Percentiles rank a stretch among this genome's conserved stretches.
These are phyloP conservation scores for Mellilla xanthometata DNA, from an alignment of 2,888 invertebrate species.

Conservation along the genomic window DNA sequence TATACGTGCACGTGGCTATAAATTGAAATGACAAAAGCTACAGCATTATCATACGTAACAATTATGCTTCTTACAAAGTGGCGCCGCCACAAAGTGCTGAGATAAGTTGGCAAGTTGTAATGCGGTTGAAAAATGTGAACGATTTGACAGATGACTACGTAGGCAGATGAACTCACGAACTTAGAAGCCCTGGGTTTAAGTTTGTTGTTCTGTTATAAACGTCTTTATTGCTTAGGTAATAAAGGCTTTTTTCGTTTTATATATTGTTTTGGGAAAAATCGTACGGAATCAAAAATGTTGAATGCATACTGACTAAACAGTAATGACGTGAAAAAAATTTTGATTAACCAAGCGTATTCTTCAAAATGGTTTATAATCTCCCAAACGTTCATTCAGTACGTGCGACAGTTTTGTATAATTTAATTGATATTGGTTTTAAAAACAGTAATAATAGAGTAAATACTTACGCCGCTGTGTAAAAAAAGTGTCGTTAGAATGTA, in stretches of 20 bases:
- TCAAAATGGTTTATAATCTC: slow-evolving; percentile 14
- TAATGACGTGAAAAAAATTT: slow-evolving; percentile 24
- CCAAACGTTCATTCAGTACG: slow-evolving; percentile 4
- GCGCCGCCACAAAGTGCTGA: not conserved
- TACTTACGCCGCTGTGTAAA: no score
- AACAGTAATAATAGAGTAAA: no score
- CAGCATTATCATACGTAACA: not conserved
- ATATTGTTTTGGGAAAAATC: no score
- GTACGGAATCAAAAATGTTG: slow-evolving; percentile 11
- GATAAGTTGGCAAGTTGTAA: not conserved
- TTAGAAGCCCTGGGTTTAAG: not conserved
- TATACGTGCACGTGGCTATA: no score
- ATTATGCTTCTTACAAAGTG: not conserved
- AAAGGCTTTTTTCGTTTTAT: no score
- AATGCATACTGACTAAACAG: slow-evolving; percentile 17
- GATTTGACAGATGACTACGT: slow-evolving; percentile 45
- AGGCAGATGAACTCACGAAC: slow-evolving; percentile 28
- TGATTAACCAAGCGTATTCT: slow-evolving; percentile 25
- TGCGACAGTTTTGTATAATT: slow-evolving; percentile 18
- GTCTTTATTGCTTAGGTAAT: no score
- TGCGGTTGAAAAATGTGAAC: slow-evolving; percentile 34
- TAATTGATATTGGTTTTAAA: slow-evolving; percentile 9
- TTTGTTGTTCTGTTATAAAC: no score
- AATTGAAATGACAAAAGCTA: not conserved
- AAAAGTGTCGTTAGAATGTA: no score